Evolutionary conservation across 2,797 vertebrate species (phyloP), one percentile per base, ranked within the genome.

Genomic region (Moxostoma hubbsi): DNA sequence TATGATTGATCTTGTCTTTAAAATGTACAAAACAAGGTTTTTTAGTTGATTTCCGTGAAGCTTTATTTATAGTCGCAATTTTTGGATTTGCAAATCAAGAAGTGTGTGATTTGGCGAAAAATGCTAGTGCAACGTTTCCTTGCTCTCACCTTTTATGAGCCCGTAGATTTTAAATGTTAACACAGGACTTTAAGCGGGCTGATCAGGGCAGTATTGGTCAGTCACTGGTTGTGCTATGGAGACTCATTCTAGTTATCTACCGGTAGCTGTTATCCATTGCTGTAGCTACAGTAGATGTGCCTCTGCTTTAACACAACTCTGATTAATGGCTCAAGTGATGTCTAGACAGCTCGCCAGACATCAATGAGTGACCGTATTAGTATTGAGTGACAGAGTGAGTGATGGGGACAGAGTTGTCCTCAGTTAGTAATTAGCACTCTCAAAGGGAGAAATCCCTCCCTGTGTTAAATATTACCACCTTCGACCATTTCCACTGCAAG

Each of bases 1-100:
- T 94, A 92, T 62, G 90, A 92, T 93, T 93, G 93, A 94, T 94
- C 93, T 94, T 76, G 91, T 92, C 92, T 94, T 94, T 93, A 93
- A 94, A 94, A 93, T 94, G 92, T 91, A 87, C 93, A 94, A 94
- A 93, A 94, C 93, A 94, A 90, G 90, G 86, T 90, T 86, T 92
- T 92, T 92, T 93, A 85, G 86, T 89, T 89, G 89, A 92, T 91
- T 92, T 92, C 91, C 64, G 85, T 89, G 90, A 90, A 92, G 90
- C 87, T 86, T 82, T 90, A 91, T 94, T 93, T 93, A 92, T 90
- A 86, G 86, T 90, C 86, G 87, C 88, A 89, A 88, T 92, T 93
- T 92, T 92, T 92, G 90, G 91, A 91, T 91, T 88, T 92, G 91
- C 92, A 91, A 93, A 92, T 93, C 88, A 85, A 89, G 87, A 16